Evolutionary conservation across 2,113 vertebrate species (phyloP), one percentile per base, ranked within the genome.

Genomic region (Origma solitaria): DNA sequence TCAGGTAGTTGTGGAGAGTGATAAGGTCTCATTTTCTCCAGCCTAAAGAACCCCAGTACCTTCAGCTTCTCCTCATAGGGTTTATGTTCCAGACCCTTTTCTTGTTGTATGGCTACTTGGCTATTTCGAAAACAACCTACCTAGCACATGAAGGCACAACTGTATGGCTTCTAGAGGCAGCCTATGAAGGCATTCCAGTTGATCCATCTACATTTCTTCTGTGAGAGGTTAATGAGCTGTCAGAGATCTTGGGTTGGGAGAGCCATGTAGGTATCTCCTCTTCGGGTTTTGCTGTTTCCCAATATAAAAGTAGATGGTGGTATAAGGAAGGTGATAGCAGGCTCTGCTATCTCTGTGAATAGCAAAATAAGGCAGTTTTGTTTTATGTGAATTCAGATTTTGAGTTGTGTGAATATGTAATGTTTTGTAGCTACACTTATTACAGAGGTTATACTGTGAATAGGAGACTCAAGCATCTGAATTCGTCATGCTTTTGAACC

Each of bases 61-160:
- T 24, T 76, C 47, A 68, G 30, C 53, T 35, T 54, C 17, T 66
- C 23, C 24, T 47, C 21, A 31, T 2, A 23, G 54, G 17, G 2
- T 54, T 68, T 69, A 1, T 42, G 17, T 54, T 76, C 30, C 28
- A 68, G 28, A 47, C 9, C 7, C 30, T 45, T 66, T 2, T 2
- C 13, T 28, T 56, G 17, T 37, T 87, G 11, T 5, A 1, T 25
- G 21, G 37, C n/a, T 54, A 0, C 38, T 71, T 71, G 23, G 7
- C n/a, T 88, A 0, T 42, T 57, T 62, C 19, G 17, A 23, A 40
- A 33, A 8, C 14, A 9, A 0, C 1, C 4, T 5, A 19, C 5
- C 2, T n/a, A 33, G 12, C n/a, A 3, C 2, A 13, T 76, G 49
- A 31, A 66, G 50, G 30, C 35, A 58, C n/a, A 68, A 20, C 10